phyloP scores from a whole-genome alignment of 2,797 vertebrate species.

The Eurystomus glaucurus region DNA sequence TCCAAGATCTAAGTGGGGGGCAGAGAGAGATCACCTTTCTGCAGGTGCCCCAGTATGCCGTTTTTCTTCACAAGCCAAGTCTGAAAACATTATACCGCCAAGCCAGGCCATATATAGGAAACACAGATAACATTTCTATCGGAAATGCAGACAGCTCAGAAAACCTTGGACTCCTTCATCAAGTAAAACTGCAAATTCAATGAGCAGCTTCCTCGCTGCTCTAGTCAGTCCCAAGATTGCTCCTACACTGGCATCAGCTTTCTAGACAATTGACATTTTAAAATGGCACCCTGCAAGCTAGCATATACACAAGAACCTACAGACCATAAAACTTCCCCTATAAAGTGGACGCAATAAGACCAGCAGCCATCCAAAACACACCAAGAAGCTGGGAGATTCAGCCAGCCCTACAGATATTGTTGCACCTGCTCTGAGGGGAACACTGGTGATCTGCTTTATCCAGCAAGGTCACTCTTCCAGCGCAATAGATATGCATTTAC shows the following conservation, averaged over 20 bases:
- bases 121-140: neutral
- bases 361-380: neutral
- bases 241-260: neutral
- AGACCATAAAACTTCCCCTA: neutral
- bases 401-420: neutral
- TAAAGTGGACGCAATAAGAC: neutral
- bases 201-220: neutral
- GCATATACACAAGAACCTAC: neutral
- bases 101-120: neutral
- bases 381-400: neutral
- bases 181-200: neutral
- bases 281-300: neutral
- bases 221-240: neutral
- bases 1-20: neutral
- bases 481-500: neutral
- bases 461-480: neutral
- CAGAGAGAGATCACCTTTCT: neutral
- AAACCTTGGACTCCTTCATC: neutral
- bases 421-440: neutral
- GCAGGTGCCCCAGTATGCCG: neutral
- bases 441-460: neutral
- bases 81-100: neutral
- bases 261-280: neutral
- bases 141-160: neutral
- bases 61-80: constrained; percentile 2